Conservation (phyloP, 2,888 invertebrate species). For the Lutraria lutraria region DNA sequence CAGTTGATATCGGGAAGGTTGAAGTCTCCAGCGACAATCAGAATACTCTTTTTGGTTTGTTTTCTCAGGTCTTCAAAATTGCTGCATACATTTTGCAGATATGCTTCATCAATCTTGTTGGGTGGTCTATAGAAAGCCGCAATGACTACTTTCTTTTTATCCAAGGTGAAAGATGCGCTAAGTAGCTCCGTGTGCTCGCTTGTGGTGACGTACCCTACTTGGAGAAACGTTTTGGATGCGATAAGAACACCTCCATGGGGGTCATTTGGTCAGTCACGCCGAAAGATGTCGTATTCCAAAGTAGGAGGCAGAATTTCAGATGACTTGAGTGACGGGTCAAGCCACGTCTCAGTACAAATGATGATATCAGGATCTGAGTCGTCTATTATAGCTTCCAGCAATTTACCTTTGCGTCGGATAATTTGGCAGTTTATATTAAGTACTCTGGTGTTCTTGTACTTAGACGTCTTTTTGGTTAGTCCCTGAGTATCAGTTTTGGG, state of each 20-base stretch:
- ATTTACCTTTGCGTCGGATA: too few species aligned
- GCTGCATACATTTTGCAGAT: background rate
- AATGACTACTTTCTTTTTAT: constrained; percentile 40
- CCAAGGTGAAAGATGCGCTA: background rate
- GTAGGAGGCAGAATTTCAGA: background rate
- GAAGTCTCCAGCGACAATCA: constrained; percentile 34
- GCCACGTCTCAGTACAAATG: constrained; percentile 19
- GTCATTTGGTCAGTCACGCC: background rate
- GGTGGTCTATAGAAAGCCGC: constrained; percentile 48
- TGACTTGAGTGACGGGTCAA: background rate
- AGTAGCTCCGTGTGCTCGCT: background rate
- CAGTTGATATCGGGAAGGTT: constrained; percentile 35
- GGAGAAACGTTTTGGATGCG: background rate
- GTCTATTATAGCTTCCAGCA: too few species aligned
- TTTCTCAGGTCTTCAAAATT: background rate
- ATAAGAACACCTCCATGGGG: constrained; percentile 31
- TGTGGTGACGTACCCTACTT: background rate
- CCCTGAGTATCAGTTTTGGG: too few species aligned
- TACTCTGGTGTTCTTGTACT: too few species aligned
- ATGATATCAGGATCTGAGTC: too few species aligned
- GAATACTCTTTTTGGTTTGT: background rate
- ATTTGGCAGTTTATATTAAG: too few species aligned
- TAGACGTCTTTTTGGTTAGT: too few species aligned
- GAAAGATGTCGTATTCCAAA: background rate
- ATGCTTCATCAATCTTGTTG: constrained; percentile 31